phyloP scores from a whole-genome alignment of 2,888 invertebrate species.

The Andrena praecox region DNA sequence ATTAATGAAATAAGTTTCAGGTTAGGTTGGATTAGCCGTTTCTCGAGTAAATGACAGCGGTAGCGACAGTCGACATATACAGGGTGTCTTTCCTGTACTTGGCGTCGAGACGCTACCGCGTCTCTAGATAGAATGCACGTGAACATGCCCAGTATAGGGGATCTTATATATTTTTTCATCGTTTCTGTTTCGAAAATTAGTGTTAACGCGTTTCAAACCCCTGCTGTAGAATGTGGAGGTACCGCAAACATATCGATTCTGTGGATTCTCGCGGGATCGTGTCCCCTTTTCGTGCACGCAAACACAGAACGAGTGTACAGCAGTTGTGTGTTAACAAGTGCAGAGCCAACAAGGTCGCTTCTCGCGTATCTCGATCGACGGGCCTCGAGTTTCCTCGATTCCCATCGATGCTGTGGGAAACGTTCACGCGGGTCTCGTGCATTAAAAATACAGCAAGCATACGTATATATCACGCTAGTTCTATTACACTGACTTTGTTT shows the following conservation, averaged over 20 bases:
- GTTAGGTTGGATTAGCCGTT: no score
- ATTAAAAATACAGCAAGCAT: not conserved
- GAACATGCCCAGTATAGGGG: no score
- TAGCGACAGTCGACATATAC: no score
- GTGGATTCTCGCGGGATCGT: not conserved
- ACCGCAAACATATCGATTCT: not conserved
- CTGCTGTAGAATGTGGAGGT: not conserved
- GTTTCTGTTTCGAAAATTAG: not conserved
- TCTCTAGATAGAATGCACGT: no score
- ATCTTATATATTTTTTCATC: not conserved
- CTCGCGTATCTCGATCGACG: constrained; percentile 5
- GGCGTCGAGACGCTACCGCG: no score
- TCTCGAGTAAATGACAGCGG: no score
- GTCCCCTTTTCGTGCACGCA: constrained; percentile 32
- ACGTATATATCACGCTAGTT: not conserved
- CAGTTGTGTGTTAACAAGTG: constrained; percentile 56
- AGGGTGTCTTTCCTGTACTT: no score
- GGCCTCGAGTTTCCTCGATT: constrained; percentile 18
- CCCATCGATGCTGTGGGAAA: constrained; percentile 4
- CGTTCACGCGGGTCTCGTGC: not conserved
- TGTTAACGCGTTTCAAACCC: not conserved
- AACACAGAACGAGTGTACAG: constrained; percentile 35
- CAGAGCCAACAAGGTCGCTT: constrained; percentile 42
- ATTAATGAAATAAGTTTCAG: no score
- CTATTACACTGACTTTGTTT: not conserved